phyloP scores from a whole-genome alignment of 1,140 invertebrate species.

The Wiebesia pumilae region DNA sequence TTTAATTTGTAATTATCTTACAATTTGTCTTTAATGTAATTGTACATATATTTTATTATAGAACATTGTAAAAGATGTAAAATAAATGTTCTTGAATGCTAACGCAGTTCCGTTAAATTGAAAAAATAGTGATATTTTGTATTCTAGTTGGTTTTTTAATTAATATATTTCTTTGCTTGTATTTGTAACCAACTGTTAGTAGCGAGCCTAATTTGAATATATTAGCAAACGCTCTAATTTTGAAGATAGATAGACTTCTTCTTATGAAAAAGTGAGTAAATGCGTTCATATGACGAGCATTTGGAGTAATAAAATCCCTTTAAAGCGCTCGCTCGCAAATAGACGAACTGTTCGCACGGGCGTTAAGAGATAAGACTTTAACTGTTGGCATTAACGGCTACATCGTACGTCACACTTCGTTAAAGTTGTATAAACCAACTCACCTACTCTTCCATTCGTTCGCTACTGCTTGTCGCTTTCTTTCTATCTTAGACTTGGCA shows the following conservation, averaged over 20 bases:
- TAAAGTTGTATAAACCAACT: constrained; percentile 44
- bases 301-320: constrained; percentile 36
- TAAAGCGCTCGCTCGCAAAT: constrained; percentile 28
- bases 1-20: too few species aligned
- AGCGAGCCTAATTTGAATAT: not conserved
- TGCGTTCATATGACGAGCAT: not conserved
- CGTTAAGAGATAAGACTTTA: constrained; percentile 52
- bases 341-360: constrained; percentile 48
- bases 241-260: not conserved
- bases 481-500: not conserved
- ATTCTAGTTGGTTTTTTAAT: not conserved
- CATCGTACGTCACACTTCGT: constrained; percentile 50
- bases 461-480: not conserved
- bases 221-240: not conserved
- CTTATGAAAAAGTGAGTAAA: constrained; percentile 25
- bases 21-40: too few species aligned
- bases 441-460: not conserved
- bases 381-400: constrained; percentile 42
- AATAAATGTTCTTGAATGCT: too few species aligned
- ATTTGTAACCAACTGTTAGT: not conserved
- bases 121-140: too few species aligned
- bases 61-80: too few species aligned
- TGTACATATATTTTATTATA: too few species aligned
- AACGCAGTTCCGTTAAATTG: too few species aligned
- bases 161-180: not conserved